Evolutionary conservation across 2,113 vertebrate genomes (phyloP), one percentile per base, ranked within the genome.

Genomic region (Panurus biarmicus): DNA sequence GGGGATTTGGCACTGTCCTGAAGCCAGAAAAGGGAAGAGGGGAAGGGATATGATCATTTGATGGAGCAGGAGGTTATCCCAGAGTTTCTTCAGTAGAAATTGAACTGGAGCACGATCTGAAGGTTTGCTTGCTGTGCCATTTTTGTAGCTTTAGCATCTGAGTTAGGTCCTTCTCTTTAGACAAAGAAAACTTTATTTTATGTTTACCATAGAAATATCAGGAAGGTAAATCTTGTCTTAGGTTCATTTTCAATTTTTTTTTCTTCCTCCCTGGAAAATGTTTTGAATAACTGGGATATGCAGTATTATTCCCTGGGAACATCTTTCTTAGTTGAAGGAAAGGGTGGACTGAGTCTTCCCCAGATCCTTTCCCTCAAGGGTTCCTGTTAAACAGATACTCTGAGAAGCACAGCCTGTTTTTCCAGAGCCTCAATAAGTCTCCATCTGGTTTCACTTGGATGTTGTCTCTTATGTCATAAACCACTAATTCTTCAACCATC

Each of bases 391-490:
- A 95, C 87, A 96, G 95, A 97, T 95, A 83, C 95, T 93, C 75
- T 95, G 36, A 84, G 82, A 95, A 94, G 89, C 85, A 96, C 94
- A 94, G 95, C 85, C 87, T 95, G 81, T 97, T 97, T 96, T 97
- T 96, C 94, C 93, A 95, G 74, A 88, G 93, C 79, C 95, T 96
- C 93, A 93, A 90, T 93, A 94, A 96, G 82, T 71, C 93, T 94
- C 93, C 95, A 96, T 97, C 96, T 97, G 96, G 95, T 97, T 96
- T 96, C 94, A 97, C 93, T 97, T 95, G 87, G n/a, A 57, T 94
- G 85, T 95, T 96, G 91, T 96, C 91, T 97, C 95, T 97, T 95
- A 97, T 95, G 95, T 97, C 95, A 96, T 97, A 96, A 97, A 96
- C 96, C 96, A 97, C 95, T 95, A 96, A 97, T 96, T 97, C 95